phyloP scores from a whole-genome alignment of 35 echinoderm and acorn worm species.

The Patiria miniata region DNA sequence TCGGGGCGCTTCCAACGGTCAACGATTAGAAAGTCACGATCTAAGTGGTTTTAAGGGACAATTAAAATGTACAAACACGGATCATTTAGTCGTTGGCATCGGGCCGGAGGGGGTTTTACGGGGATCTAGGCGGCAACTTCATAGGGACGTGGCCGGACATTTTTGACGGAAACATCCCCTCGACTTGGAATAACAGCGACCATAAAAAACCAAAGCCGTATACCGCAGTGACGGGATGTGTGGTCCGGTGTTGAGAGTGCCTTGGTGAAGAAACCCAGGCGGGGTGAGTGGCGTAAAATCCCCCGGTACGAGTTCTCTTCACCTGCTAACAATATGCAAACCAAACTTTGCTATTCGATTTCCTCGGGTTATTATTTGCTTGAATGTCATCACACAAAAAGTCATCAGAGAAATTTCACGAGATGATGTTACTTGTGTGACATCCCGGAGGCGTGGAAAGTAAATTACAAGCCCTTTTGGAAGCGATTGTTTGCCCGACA shows the following conservation, averaged over 20 bases:
- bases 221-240: neutral
- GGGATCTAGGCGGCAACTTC: neutral
- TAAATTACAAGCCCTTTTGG: neutral
- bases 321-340: neutral
- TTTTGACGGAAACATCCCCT: slow-evolving; percentile 1
- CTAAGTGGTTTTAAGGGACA: neutral
- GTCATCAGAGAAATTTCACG: neutral
- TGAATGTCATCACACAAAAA: neutral
- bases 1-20: neutral
- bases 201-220: neutral
- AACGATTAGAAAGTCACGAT: slow-evolving; percentile 10
- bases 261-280: neutral
- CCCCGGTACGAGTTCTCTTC: neutral
- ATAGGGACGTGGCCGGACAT: neutral
- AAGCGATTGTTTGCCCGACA: no score
- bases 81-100: neutral
- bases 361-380: neutral
- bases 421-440: neutral
- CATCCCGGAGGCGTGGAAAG: neutral
- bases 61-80: slow-evolving; percentile 3
- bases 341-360: neutral
- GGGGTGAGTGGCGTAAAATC: neutral
- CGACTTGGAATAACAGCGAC: slow-evolving; percentile 18
- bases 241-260: neutral
- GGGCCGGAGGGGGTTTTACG: neutral